Conservation (phyloP, 2,888 invertebrate species). For the Luffia ferchaultella region DNA sequence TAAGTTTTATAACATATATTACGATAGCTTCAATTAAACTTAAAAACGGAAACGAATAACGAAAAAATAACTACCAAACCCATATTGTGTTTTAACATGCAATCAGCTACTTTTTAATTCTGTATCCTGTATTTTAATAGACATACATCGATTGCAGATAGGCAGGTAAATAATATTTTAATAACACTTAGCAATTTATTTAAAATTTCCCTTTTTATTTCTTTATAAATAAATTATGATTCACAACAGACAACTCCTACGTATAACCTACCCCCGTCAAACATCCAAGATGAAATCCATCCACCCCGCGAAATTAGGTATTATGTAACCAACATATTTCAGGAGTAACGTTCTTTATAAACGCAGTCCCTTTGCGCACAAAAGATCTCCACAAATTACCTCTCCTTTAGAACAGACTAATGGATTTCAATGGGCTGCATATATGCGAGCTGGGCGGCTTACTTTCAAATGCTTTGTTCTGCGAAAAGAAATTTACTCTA, state of each 20-base stretch:
- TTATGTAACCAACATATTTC: not conserved
- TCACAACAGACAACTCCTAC: not conserved
- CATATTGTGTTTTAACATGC: too few relatives aligned
- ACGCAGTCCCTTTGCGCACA: slow-evolving; percentile 42
- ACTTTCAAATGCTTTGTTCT: slow-evolving; percentile 55
- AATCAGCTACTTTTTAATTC: too few relatives aligned
- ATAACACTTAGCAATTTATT: too few relatives aligned
- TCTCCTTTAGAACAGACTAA: slow-evolving; percentile 42
- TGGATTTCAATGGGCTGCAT: slow-evolving; percentile 58
- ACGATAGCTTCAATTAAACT: too few relatives aligned
- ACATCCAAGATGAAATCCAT: not conserved
- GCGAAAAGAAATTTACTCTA: slow-evolving; percentile 48
- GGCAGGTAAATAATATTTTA: too few relatives aligned
- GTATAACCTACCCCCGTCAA: not conserved
- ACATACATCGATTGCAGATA: too few relatives aligned
- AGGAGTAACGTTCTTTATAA: slow-evolving; percentile 17
- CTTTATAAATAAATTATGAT: not conserved
- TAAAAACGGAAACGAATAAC: too few relatives aligned
- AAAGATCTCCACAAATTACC: slow-evolving; percentile 54
- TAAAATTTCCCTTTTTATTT: too few relatives aligned
- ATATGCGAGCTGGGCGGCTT: slow-evolving; percentile 38
- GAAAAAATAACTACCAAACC: too few relatives aligned
- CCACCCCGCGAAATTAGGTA: not conserved
- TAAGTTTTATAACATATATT: too few relatives aligned
- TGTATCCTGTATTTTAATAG: too few relatives aligned